Evolutionary conservation across 1,140 invertebrate genomes (phyloP), one percentile per base, ranked within the genome.

Genomic region (Tetranychus cinnabarinus): DNA sequence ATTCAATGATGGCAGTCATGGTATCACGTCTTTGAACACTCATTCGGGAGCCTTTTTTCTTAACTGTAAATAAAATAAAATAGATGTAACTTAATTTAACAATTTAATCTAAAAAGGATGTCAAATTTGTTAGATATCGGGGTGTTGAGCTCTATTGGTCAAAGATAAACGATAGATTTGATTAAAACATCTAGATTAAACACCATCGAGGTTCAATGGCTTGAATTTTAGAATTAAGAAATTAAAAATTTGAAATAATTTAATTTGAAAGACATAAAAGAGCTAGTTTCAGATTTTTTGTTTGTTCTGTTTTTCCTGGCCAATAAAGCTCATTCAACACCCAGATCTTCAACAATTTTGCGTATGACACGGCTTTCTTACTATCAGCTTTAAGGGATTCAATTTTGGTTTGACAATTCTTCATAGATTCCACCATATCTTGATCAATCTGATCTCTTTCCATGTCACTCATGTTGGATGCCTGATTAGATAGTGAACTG

Each of bases 361-460:
- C 23, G 23, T 23, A 23, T 23, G 23, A 23, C 23, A 23, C 23
- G 0, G 23, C 23, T 23, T 23, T 23, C 59, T 58, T 64, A 73
- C 72, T 70, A 69, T 84, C 82, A 60, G 76, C 74, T 71, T 81
- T 82, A 58, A 88, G 80, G 36, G 83, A 81, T 69, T 79, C 78
- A 39, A 91, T 77, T 33, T 84, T 72, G 65, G 83, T 79, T 4
- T 81, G 82, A 72, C 86, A 91, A 3, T 77, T 80, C 64, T 81
- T 82, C 48, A 93, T 85, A 61, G 91, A 88, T 59, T 80, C 79
- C 70, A 90, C 83, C 1, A 86, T 84, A 46, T 82, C 82, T 3
- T 74, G 72, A 69, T 96, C 90, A 65, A 95, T 85, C 69, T 87
- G 77, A 68, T 86, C 86, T 42, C 87, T 76, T 66, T 93, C 85